phyloP scores from a whole-genome alignment of 2,113 vertebrate species.

The Coregonus clupeaformis region DNA sequence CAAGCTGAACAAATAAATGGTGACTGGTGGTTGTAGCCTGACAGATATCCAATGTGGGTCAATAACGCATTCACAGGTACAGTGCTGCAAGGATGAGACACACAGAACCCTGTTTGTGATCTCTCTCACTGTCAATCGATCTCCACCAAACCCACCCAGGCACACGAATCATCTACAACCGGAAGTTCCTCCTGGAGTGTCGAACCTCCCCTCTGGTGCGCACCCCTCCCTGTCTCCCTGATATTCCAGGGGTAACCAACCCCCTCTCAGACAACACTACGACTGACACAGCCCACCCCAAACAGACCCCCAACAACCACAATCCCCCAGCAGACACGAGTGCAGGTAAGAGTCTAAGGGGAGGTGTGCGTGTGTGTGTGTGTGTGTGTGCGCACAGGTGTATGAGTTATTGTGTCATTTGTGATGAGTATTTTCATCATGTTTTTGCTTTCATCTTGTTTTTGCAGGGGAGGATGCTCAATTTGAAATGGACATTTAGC shows the following conservation, averaged over 20 bases:
- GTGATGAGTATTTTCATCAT: neutral
- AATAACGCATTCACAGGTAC: neutral
- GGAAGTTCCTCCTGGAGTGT: constrained; percentile 82
- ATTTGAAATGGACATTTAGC: constrained; percentile 79
- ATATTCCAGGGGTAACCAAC: constrained; percentile 88
- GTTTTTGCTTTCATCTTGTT: neutral
- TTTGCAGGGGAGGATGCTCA: constrained; percentile 68
- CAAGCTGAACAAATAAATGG: neutral
- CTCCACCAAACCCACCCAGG: constrained; percentile 52
- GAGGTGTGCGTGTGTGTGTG: neutral
- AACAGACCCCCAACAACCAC: constrained; percentile 42
- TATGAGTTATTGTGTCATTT: neutral
- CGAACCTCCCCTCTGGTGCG: constrained; percentile 76
- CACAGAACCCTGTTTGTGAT: neutral
- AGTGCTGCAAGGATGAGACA: neutral
- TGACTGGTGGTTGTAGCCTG: neutral
- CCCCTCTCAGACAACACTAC: constrained; percentile 57
- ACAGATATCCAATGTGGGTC: neutral
- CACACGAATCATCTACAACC: constrained; percentile 79
- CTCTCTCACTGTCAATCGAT: neutral
- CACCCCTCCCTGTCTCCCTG: constrained; percentile 77
- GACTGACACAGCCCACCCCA: constrained; percentile 57
- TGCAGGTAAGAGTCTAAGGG: constrained; percentile 46
- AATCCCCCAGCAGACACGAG: constrained; percentile 65
- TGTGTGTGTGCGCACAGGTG: neutral